phyloP scores from a whole-genome alignment of 2,797 vertebrate species.

The Rhinichthys osculus region DNA sequence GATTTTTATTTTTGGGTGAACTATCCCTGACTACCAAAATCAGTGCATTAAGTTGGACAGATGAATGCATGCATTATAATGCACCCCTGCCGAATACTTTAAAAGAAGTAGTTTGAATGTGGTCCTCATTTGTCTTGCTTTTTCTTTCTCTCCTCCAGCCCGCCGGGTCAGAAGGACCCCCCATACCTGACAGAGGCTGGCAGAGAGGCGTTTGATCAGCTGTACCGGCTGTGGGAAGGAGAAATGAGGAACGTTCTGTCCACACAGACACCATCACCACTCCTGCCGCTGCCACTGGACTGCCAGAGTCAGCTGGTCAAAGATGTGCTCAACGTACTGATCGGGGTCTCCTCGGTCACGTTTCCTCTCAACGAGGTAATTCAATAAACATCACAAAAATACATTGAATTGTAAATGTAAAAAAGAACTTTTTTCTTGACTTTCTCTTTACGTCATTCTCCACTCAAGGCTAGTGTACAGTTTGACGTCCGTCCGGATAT shows the following conservation, averaged over 20 bases:
- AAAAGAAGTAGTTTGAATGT: background rate
- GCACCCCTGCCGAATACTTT: background rate
- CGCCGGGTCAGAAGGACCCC: conserved; percentile 90
- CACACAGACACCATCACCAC: conserved; percentile 75
- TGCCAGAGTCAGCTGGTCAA: conserved; percentile 89
- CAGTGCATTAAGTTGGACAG: background rate
- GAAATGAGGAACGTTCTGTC: conserved; percentile 84
- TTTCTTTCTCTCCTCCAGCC: conserved; percentile 71
- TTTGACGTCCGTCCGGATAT: conserved; percentile 88
- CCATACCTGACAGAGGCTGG: conserved; percentile 93
- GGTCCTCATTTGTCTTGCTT: background rate
- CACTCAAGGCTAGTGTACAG: conserved; percentile 77
- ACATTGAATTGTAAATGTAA: background rate
- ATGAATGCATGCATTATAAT: background rate
- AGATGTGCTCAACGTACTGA: conserved; percentile 91
- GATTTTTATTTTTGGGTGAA: background rate
- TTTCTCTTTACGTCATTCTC: background rate
- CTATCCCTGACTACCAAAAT: background rate
- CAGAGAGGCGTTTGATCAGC: conserved; percentile 91
- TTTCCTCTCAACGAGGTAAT: conserved; percentile 92
- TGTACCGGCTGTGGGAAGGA: conserved; percentile 88
- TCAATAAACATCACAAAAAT: background rate
- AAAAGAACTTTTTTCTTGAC: background rate
- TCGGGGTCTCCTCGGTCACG: conserved; percentile 90
- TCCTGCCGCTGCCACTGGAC: conserved; percentile 82